phyloP scores from a whole-genome alignment of 2,888 invertebrate species.

The Blera fallax region DNA sequence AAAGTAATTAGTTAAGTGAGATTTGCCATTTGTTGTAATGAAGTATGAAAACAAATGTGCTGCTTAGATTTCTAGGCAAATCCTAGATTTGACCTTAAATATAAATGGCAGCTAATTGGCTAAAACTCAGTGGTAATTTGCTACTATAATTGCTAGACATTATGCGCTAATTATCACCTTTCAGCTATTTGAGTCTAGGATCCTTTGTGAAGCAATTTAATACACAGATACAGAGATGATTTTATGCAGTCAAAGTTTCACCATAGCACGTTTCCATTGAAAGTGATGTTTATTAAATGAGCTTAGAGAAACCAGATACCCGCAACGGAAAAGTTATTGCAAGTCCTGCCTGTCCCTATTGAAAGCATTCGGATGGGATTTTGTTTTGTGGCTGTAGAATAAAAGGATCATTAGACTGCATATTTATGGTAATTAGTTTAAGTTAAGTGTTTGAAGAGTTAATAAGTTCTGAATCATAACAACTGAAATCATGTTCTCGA shows the following conservation, averaged over 20 bases:
- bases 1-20: neutral
- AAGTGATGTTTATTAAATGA: slow-evolving; percentile 25
- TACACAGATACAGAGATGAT: neutral
- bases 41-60: neutral
- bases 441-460: slow-evolving; percentile 9
- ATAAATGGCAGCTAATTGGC: slow-evolving; percentile 35
- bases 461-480: neutral
- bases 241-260: slow-evolving; percentile 33
- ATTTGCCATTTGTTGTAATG: neutral
- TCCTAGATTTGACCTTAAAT: neutral
- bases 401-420: neutral
- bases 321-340: neutral
- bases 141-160: slow-evolving; percentile 23
- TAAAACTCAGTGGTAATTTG: slow-evolving; percentile 25
- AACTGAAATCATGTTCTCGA: neutral
- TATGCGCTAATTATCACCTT: slow-evolving; percentile 41
- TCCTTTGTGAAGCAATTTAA: neutral
- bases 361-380: neutral
- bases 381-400: neutral
- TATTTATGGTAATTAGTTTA: slow-evolving; percentile 3
- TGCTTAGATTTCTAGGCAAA: neutral
- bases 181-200: slow-evolving; percentile 3
- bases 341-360: neutral
- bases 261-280: neutral
- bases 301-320: neutral